Base-by-base conservation (phyloP, 1,140 invertebrate species). In the Drosophila setifemur region DNA sequence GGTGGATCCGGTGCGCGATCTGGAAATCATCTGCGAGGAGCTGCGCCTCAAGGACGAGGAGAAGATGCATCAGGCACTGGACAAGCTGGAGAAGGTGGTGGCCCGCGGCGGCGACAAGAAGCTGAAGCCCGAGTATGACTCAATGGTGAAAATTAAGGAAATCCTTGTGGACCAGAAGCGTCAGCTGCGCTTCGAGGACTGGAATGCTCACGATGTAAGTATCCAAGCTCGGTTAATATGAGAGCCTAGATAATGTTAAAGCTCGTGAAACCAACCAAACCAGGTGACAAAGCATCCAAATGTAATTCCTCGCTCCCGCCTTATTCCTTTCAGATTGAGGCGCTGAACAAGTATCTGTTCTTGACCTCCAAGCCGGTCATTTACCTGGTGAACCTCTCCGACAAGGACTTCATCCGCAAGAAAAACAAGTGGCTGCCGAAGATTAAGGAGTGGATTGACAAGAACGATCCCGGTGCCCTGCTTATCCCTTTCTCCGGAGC, bases 371-470 rank as follows among this genome's bases (percentile, higher is more conserved):
- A 99, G 91, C 99, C 99, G 4, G 96, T 97, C 37, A 96, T 99
- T 82, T 99, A 99, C 91, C 92, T 99, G 47, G 95, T 99, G 0
- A 99, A 99, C 92, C 92, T 99, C 31, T 97, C 98, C 0, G 98
- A 99, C 91, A 98, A 98, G 91, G 98, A 99, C 91, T 99, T 98
- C 90, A 98, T 98, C 79, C 94, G 97, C 74, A 99, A 99, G 92
- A 99, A 99, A 92, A 99, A 99, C 90, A 99, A 99, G 93, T 99
- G 97, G 97, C 93, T 99, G 86, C 93, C 96, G 7, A 99, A 99
- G 92, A 97, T 99, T 73, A 99, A 99, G 90, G 98, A 99, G 91
- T 99, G 98, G 98, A 96, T 99, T 61, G 98, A 99, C 90, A 96
- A 96, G 77, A 95, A 99, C 90, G 99, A 99, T 91, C 95, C 97